A percentile compares a stretch with the other conserved stretches of the same genome.
Evolutionary conservation across 2,113 vertebrate species (phyloP).

Genomic region (Phainopepla nitens): DNA sequence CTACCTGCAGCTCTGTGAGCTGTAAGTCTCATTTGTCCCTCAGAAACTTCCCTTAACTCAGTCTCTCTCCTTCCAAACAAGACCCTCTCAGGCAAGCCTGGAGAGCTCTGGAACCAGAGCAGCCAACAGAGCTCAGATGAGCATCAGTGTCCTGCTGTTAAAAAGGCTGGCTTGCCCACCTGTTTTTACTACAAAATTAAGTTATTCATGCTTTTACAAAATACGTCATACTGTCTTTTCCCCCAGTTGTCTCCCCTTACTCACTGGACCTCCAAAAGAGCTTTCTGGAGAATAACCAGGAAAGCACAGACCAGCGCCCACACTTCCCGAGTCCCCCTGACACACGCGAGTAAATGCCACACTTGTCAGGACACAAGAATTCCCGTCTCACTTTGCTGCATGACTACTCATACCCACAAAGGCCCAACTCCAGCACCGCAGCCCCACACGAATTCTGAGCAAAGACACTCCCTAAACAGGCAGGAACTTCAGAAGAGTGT

Average conservation of each 20-base stretch:
- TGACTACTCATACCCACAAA: neutral
- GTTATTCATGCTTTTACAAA: neutral
- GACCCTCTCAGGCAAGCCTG: neutral
- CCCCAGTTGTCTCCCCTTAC: neutral
- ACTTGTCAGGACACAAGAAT: neutral
- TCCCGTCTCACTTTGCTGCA: neutral
- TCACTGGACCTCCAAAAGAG: neutral
- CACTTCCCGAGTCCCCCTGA: neutral
- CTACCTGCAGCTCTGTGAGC: neutral
- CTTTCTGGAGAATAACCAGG: neutral
- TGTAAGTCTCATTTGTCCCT: neutral
- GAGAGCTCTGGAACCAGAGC: neutral
- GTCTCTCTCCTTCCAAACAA: neutral
- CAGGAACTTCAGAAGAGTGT: fast-evolving
- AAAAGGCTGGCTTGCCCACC: neutral
- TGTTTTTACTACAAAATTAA: neutral
- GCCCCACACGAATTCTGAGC: neutral
- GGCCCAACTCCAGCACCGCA: neutral
- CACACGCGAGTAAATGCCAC: neutral
- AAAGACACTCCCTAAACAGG: neutral
- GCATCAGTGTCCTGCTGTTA: neutral
- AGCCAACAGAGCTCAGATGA: neutral
- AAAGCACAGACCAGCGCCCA: neutral
- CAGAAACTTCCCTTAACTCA: neutral
- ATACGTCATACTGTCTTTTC: neutral